Conservation (phyloP, 2,888 invertebrate species). For the Melinaea menophilus region DNA sequence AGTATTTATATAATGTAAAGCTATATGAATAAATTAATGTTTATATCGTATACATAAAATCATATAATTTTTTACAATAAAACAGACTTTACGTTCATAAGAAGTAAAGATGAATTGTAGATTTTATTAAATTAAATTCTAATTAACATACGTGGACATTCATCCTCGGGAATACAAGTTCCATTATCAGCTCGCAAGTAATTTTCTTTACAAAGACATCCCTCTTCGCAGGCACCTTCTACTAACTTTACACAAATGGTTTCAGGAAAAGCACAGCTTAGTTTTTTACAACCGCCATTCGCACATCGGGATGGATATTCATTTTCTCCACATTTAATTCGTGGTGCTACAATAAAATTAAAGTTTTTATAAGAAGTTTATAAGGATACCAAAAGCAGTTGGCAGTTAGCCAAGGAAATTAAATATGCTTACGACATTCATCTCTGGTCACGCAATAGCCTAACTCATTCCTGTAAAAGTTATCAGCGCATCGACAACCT, state of each 20-base stretch:
- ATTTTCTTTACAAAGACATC: slow-evolving; percentile 35
- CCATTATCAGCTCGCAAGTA: slow-evolving; percentile 31
- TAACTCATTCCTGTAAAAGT: slow-evolving; percentile 10
- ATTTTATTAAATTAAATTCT: neutral
- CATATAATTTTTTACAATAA: too few species aligned
- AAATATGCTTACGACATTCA: slow-evolving; percentile 15
- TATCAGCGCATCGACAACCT: slow-evolving; percentile 15
- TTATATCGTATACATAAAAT: too few species aligned
- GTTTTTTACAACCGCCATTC: slow-evolving; percentile 1
- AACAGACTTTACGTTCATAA: too few species aligned
- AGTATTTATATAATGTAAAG: too few species aligned
- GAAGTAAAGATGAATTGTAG: neutral
- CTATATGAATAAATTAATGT: too few species aligned
- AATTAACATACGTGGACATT: slow-evolving; percentile 39
- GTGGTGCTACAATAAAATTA: neutral
- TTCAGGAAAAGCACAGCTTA: neutral
- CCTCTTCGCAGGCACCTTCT: slow-evolving; percentile 25
- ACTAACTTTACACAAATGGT: neutral
- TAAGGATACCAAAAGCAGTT: too few species aligned
- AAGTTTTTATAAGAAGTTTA: neutral
- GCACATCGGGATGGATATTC: neutral
- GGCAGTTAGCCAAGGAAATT: too few species aligned
- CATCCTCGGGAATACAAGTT: slow-evolving; percentile 31
- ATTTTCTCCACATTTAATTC: neutral
- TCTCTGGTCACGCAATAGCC: slow-evolving; percentile 13